Percentiles rank a stretch among this genome's conserved stretches.
These are phyloP conservation scores for Parnassius glacialis DNA, from an alignment of 2,888 invertebrate species.

Conservation along the genomic window DNA sequence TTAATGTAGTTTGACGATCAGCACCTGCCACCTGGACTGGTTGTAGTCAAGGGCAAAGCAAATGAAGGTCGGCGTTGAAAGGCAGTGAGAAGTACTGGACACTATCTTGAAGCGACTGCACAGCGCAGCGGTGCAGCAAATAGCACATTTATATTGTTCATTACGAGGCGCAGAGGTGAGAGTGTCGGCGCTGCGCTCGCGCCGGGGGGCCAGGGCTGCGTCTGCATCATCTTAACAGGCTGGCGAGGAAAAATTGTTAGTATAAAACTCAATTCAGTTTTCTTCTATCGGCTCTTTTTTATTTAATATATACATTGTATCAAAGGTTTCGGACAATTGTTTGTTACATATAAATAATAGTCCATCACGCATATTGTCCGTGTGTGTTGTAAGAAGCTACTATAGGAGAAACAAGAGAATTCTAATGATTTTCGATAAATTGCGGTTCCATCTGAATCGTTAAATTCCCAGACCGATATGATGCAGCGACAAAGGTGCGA, in stretches of 20 bases:
- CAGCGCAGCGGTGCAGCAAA: conserved; percentile 49
- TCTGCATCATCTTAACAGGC: background rate
- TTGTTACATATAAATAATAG: no score
- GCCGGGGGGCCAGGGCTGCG: conserved; percentile 64
- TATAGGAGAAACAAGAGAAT: no score
- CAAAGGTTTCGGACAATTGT: no score
- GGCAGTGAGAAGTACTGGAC: conserved; percentile 23
- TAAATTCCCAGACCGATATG: no score
- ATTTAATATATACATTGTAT: no score
- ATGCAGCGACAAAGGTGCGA: no score
- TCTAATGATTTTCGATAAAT: no score
- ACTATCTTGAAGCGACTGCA: conserved; percentile 28
- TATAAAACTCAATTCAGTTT: no score
- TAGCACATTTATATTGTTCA: conserved; percentile 76
- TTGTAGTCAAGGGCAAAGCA: conserved; percentile 1
- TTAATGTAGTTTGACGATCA: background rate
- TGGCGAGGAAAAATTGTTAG: background rate
- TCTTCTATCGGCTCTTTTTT: no score
- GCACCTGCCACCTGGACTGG: conserved; percentile 12
- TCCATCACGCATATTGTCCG: no score
- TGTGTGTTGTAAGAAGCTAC: no score
- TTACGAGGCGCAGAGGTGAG: conserved; percentile 73
- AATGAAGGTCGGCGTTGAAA: conserved; percentile 7
- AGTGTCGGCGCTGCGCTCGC: conserved; percentile 71
- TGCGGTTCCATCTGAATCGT: no score